Base-by-base conservation (phyloP, 2,797 vertebrate species). In the Cercopithecus neglectus region DNA sequence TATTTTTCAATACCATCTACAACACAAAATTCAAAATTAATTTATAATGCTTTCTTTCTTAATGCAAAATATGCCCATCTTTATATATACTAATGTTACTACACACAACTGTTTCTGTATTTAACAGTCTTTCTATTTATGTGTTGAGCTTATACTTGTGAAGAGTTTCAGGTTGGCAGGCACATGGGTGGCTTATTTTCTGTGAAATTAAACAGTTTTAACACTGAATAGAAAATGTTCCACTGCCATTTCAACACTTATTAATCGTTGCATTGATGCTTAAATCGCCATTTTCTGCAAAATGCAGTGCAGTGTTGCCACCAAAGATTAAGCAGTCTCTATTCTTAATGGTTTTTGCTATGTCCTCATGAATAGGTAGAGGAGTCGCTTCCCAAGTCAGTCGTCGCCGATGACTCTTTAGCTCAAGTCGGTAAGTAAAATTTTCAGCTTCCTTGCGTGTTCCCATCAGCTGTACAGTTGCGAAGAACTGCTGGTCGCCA, bases 371-470 rank as follows among this genome's bases (percentile, higher is more conserved):
- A 98, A 99, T 99, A 84, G 99, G 99, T 6, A 99, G 99, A 24
- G 99, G 99, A 96, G 99, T 99, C 50, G 99, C 99, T 99, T 99
- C 99, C 99, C 99, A 99, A 99, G 99, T 99, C 98, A 99, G 99
- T 98, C 99, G 99, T 97, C 99, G 99, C 97, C 99, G 99, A 97
- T 99, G 99, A 22, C 99, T 99, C 1, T 99, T 99, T 61, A 99
- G 99, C 99, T 99, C 99, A 75, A 99, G 99, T 93, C 99, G 99
- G 97, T 99, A 99, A 93, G 99, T 99, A 98, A 99, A 99, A 98
- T 99, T 99, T 98, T 99, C 99, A 0, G 99, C 99, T 98, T 99
- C 99, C 98, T 99, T 99, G 98, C 99, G 99, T 8, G 99, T 99
- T 96, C 99, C 99, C 98, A 99, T 99, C 96, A 99, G 99, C 99